Conservation (phyloP, 1,140 invertebrate genomes). For the Drosophila biarmipes region DNA sequence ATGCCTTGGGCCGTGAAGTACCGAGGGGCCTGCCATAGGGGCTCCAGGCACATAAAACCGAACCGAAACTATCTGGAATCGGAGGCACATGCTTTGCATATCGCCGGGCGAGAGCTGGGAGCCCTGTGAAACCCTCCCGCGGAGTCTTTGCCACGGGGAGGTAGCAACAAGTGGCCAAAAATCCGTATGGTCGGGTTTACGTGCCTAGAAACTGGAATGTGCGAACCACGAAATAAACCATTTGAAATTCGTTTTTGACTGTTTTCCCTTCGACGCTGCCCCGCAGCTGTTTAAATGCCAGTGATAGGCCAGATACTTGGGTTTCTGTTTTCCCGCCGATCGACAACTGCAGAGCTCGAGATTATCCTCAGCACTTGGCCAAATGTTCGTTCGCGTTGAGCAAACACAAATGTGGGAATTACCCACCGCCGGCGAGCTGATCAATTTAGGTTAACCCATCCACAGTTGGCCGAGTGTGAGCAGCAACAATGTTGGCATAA, state of each 20-base stretch:
- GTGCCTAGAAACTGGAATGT: constrained; percentile 47
- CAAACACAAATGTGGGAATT: constrained; percentile 64
- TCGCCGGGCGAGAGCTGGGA: constrained; percentile 11
- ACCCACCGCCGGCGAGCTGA: constrained; percentile 20
- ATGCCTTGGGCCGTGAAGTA: constrained; percentile 33
- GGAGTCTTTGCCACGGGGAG: constrained; percentile 13
- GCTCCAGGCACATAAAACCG: constrained; percentile 19
- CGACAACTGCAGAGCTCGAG: constrained; percentile 2
- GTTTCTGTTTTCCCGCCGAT: constrained; percentile 1
- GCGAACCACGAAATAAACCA: constrained; percentile 22
- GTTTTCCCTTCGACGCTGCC: constrained; percentile 31
- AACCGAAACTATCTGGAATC: constrained; percentile 6
- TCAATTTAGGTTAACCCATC: constrained; percentile 58
- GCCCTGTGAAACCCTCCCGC: constrained; percentile 26
- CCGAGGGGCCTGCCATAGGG: constrained; percentile 48
- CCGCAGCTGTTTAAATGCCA: constrained; percentile 76
- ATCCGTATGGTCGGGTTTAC: constrained; percentile 64
- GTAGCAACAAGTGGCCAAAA: constrained; percentile 63
- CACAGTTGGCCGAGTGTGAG: constrained; percentile 2
- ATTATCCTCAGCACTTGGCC: constrained; percentile 65
- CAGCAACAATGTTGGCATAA: constrained; percentile 36
- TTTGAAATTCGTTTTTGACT: constrained; percentile 46
- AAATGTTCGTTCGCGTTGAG: constrained; percentile 62
- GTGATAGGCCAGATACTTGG: constrained; percentile 50
- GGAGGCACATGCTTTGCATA: constrained; percentile 67